These are phyloP conservation scores for Epinephelus coioides DNA, from an alignment of 2,797 vertebrate species.

Conservation along the genomic window DNA sequence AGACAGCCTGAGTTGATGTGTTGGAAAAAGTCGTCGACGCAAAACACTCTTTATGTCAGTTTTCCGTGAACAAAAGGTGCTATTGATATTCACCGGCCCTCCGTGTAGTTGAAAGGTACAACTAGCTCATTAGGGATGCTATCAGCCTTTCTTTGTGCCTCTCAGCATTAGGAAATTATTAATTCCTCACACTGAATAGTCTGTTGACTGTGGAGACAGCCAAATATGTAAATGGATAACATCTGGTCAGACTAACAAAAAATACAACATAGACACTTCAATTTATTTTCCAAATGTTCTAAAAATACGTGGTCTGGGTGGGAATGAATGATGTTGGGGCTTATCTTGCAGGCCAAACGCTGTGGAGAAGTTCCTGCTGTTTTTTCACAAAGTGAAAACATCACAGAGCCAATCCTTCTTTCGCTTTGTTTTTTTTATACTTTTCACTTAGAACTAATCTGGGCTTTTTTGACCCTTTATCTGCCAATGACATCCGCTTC, in stretches of 20 bases:
- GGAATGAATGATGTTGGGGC: neutral
- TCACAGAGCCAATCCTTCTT: neutral
- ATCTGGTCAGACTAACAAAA: constrained; percentile 50
- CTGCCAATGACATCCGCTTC: neutral
- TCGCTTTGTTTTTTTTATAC: neutral
- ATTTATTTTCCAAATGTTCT: constrained; percentile 37
- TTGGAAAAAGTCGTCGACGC: constrained; percentile 15
- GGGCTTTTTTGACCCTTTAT: neutral
- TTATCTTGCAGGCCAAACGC: neutral
- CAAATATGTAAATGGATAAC: constrained; percentile 67
- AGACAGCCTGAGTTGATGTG: neutral
- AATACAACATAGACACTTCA: constrained; percentile 38
- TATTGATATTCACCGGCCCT: constrained; percentile 46
- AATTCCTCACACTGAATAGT: constrained; percentile 49
- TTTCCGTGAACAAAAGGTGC: constrained; percentile 46
- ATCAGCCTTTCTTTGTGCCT: constrained; percentile 43
- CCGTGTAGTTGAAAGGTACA: constrained; percentile 31
- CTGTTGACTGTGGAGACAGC: constrained; percentile 47
- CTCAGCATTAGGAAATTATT: constrained; percentile 56
- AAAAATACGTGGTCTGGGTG: constrained; percentile 5
- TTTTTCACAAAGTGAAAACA: constrained; percentile 15
- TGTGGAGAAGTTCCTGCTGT: neutral
- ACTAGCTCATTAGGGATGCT: constrained; percentile 52
- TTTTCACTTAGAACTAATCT: neutral
- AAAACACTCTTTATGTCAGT: constrained; percentile 9